Percentiles rank a stretch among this genome's conserved stretches.
Evolutionary conservation across 2,113 vertebrate species (phyloP).

Genomic region (Casuarius casuarius): DNA sequence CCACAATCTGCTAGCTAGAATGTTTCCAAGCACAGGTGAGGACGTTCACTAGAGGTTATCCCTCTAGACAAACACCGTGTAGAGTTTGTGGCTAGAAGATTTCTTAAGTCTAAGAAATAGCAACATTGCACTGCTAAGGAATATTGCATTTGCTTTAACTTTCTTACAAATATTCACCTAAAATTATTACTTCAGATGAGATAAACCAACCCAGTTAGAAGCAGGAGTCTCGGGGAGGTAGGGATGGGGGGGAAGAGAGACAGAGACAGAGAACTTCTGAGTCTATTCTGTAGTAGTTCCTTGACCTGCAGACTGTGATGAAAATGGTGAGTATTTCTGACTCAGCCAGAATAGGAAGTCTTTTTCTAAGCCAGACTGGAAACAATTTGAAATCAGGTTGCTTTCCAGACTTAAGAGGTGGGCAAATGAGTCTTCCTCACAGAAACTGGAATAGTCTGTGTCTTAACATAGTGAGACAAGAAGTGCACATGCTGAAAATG

Average conservation of each 20-base stretch:
- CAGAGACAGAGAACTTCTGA: not conserved
- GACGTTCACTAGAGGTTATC: accelerated
- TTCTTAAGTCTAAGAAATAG: not conserved
- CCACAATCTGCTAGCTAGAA: not conserved
- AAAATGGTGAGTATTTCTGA: accelerated
- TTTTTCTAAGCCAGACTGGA: not conserved
- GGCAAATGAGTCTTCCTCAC: not conserved
- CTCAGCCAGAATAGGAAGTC: not conserved
- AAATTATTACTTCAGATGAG: not conserved
- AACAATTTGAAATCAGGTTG: not conserved
- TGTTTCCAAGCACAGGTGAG: not conserved
- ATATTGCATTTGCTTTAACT: not conserved
- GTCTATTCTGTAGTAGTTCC: not conserved
- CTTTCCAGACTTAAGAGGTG: not conserved
- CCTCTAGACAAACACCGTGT: not conserved
- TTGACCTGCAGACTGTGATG: not conserved
- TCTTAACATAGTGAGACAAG: not conserved
- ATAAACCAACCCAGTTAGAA: not conserved
- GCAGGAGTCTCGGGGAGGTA: not conserved
- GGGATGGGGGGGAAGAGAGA: not conserved
- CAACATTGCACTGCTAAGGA: accelerated
- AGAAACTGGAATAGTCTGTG: not conserved
- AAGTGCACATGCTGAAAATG: accelerated
- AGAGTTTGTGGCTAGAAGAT: not conserved
- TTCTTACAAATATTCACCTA: accelerated